Conservation (phyloP, 1,140 invertebrate genomes). For the Pseudomyrmex pallidus region DNA sequence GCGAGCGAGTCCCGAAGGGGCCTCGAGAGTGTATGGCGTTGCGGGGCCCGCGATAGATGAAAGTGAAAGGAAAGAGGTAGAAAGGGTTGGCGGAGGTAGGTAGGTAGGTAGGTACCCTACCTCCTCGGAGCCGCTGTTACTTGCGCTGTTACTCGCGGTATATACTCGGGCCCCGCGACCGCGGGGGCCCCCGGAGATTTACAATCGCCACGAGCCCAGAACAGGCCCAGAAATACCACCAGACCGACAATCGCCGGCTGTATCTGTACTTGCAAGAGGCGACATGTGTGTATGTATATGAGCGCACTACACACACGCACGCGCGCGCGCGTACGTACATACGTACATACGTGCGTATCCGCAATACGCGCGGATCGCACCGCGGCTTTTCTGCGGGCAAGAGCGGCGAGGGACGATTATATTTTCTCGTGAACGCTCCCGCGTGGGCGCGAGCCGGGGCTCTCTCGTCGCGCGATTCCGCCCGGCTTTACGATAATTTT, state of each 20-base stretch:
- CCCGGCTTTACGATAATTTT: conserved; percentile 53
- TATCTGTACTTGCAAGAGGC: conserved; percentile 36
- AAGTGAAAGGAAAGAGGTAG: conserved; percentile 83
- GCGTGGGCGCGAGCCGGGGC: conserved; percentile 56
- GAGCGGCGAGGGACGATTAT: conserved; percentile 13
- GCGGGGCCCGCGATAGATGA: conserved; percentile 76
- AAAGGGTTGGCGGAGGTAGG: conserved; percentile 79
- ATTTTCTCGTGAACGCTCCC: conserved; percentile 5
- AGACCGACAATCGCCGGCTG: conserved; percentile 17
- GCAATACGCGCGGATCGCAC: conserved; percentile 23
- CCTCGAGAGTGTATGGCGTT: conserved; percentile 58
- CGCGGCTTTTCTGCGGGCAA: conserved; percentile 23
- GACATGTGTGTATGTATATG: conserved; percentile 7
- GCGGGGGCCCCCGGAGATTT: conserved; percentile 76
- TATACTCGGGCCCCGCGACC: conserved; percentile 60
- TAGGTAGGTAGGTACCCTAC: conserved; percentile 67
- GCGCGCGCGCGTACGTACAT: neutral
- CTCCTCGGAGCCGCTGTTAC: conserved; percentile 65
- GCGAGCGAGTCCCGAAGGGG: conserved; percentile 67
- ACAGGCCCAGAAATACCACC: conserved; percentile 69
- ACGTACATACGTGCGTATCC: neutral
- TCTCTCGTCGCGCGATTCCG: conserved; percentile 47
- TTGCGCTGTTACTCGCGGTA: conserved; percentile 68
- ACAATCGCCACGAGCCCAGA: conserved; percentile 75
- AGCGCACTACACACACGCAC: neutral